phyloP scores from a whole-genome alignment of 2,113 vertebrate genomes.

The Mohoua ochrocephala region DNA sequence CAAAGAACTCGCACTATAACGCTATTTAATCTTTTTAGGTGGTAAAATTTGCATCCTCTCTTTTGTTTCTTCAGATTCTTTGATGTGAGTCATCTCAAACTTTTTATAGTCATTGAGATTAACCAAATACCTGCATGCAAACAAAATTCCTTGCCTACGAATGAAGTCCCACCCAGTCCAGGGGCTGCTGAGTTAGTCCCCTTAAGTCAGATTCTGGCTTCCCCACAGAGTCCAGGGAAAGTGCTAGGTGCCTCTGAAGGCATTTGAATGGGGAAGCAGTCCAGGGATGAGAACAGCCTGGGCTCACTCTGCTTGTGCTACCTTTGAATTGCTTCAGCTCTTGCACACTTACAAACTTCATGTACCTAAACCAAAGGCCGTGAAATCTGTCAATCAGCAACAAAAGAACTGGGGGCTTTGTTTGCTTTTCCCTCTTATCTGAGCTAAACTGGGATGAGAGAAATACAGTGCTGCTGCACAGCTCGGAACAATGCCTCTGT shows the following conservation, averaged over 20 bases:
- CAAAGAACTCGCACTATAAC: neutral
- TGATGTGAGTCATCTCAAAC: neutral
- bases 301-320: neutral
- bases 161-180: neutral
- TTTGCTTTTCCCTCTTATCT: neutral
- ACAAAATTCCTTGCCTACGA: rapidly evolving
- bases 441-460: neutral
- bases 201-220: neutral
- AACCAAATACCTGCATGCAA: neutral
- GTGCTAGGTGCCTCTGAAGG: neutral
- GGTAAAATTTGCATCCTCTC: neutral
- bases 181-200: neutral
- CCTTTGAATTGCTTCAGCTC: neutral
- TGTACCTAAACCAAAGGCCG: neutral
- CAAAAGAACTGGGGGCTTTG: rapidly evolving
- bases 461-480: rapidly evolving
- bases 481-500: neutral
- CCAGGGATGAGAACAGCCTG: neutral
- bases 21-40: neutral
- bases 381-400: neutral
- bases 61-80: neutral
- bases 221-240: neutral
- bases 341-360: neutral
- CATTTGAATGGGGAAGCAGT: neutral
- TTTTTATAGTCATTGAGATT: neutral